These are phyloP conservation scores for Phalloptychus januarius DNA, from an alignment of 2,797 vertebrate genomes.

Conservation along the genomic window DNA sequence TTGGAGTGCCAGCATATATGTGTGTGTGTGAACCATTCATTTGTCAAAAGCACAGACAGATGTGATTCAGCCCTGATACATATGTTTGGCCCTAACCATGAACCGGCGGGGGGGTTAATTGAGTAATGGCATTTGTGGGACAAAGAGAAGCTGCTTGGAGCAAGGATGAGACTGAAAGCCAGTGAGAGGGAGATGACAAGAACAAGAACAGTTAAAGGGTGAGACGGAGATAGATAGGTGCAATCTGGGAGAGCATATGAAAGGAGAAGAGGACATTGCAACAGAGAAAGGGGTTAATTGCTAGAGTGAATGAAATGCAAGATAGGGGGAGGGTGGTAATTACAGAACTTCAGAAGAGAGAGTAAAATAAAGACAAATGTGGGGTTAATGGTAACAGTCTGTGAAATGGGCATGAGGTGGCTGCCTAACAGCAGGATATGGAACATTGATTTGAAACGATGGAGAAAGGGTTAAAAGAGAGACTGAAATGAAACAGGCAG, in stretches of 20 bases:
- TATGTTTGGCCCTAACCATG: slow-evolving; percentile 66
- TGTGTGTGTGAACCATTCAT: slow-evolving; percentile 42
- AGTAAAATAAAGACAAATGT: slow-evolving; percentile 68
- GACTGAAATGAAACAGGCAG: slow-evolving; percentile 59
- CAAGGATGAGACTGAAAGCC: slow-evolving; percentile 27
- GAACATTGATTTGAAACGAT: slow-evolving; percentile 50
- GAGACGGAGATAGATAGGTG: slow-evolving; percentile 39
- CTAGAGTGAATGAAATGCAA: slow-evolving; percentile 65
- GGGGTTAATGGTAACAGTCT: slow-evolving; percentile 61
- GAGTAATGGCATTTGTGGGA: slow-evolving; percentile 58
- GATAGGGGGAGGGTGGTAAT: slow-evolving; percentile 47
- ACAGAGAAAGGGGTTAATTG: slow-evolving; percentile 69
- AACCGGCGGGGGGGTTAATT: slow-evolving; percentile 68
- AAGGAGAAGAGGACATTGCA: slow-evolving; percentile 40
- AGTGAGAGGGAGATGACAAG: slow-evolving; percentile 19
- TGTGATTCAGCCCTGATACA: slow-evolving; percentile 68
- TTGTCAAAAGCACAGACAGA: slow-evolving; percentile 51
- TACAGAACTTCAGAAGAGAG: slow-evolving; percentile 52
- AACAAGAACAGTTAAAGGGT: slow-evolving; percentile 51
- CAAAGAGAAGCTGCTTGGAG: slow-evolving; percentile 26
- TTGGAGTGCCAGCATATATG: slow-evolving; percentile 36
- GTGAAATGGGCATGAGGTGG: slow-evolving; percentile 43
- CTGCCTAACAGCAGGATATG: slow-evolving; percentile 27
- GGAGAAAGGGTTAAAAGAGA: slow-evolving; percentile 57
- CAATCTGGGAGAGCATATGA: slow-evolving; percentile 49